phyloP scores from a whole-genome alignment of 2,113 vertebrate species.

The Sarotherodon lohbergeri region DNA sequence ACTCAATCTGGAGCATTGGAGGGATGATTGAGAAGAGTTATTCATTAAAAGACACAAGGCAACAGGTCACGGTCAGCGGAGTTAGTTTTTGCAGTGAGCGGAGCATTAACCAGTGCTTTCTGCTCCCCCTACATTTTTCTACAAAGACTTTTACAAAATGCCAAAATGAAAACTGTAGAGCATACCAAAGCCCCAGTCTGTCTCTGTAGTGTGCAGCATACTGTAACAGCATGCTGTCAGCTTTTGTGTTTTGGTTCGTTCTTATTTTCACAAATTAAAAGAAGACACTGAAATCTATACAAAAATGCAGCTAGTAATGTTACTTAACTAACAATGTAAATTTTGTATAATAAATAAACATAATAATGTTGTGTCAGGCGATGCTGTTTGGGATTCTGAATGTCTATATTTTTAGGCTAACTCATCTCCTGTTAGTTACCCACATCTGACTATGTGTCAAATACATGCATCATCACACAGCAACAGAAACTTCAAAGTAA shows the following conservation, averaged over 20 bases:
- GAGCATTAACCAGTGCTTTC: not conserved
- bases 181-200: not conserved
- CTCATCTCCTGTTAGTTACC: not conserved
- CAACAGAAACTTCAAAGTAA: not conserved
- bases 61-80: not conserved
- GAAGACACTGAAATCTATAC: not conserved
- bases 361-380: not conserved
- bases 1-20: not conserved
- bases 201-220: not conserved
- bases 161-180: not conserved
- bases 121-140: fast-evolving
- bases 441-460: not conserved
- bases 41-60: not conserved
- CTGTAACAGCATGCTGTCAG: not conserved
- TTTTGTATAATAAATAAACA: not conserved
- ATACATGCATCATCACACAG: not conserved
- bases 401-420: not conserved
- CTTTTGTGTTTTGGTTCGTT: not conserved
- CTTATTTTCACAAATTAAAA: not conserved
- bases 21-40: not conserved
- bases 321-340: not conserved
- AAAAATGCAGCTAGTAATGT: not conserved
- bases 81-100: not conserved
- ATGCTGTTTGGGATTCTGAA: not conserved
- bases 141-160: not conserved